Evolutionary conservation across 2,797 vertebrate species (phyloP).

Genomic region (Pseudochaenichthys georgianus): DNA sequence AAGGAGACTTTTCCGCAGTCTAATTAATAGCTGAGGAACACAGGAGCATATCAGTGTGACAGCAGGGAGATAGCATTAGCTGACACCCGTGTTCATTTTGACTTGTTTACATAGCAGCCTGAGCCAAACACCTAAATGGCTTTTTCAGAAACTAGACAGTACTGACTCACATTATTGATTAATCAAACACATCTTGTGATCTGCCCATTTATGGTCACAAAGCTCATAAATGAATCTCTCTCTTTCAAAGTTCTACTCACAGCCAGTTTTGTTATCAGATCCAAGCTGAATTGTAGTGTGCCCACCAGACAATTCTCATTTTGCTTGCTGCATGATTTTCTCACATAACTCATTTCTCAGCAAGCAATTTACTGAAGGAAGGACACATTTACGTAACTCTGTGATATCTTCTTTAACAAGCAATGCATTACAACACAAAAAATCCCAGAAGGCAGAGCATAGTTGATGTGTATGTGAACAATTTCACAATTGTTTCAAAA

Average conservation of each 20-base stretch:
- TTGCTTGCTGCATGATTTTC: conserved; percentile 17
- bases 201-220: conserved; percentile 13
- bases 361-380: conserved; percentile 51
- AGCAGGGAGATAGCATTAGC: conserved; percentile 21
- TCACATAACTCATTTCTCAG: conserved; percentile 24
- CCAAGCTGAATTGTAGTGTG: background rate
- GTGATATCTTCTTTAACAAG: conserved; percentile 18
- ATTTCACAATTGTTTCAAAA: background rate
- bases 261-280: conserved; percentile 17
- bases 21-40: conserved; percentile 2
- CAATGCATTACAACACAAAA: conserved; percentile 5
- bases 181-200: conserved; percentile 40
- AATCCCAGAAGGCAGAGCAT: background rate
- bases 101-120: conserved; percentile 44
- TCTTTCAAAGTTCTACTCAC: background rate
- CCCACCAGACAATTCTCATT: conserved; percentile 11
- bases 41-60: conserved; percentile 24
- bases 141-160: conserved; percentile 3
- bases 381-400: conserved; percentile 29
- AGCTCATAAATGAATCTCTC: conserved; percentile 18
- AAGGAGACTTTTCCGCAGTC: conserved; percentile 1
- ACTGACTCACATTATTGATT: conserved; percentile 31
- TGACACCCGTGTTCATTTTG: conserved; percentile 29
- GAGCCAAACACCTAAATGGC: conserved; percentile 21
- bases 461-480: background rate